phyloP scores from a whole-genome alignment of 2,888 invertebrate genomes.

The Antheraea yamamai region DNA sequence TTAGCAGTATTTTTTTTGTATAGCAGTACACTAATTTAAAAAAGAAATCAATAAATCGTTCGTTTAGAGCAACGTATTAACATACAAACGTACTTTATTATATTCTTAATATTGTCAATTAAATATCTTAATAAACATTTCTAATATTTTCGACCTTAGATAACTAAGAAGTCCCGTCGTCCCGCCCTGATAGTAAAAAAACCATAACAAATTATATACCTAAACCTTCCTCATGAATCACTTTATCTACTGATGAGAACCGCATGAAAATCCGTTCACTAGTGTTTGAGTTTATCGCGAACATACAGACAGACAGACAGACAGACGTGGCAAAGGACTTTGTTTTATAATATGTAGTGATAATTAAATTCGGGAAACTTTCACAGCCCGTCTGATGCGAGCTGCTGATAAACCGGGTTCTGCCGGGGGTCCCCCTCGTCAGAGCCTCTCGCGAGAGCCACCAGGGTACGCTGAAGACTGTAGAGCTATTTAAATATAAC shows the following conservation, averaged over 20 bases:
- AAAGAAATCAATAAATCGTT: background rate
- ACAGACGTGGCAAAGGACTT: too few species aligned
- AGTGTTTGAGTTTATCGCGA: too few species aligned
- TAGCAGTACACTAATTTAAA: background rate
- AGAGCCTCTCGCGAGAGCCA: background rate
- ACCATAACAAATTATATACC: too few species aligned
- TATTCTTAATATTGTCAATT: background rate
- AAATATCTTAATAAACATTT: constrained; percentile 4
- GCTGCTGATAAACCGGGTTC: background rate
- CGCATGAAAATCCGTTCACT: too few species aligned
- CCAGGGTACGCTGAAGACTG: background rate
- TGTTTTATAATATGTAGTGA: too few species aligned
- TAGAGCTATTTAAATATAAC: too few species aligned
- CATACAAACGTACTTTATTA: background rate
- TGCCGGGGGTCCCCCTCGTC: background rate
- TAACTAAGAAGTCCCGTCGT: background rate
- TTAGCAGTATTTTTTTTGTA: background rate
- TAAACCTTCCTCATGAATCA: too few species aligned
- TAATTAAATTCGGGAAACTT: background rate
- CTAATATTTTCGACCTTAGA: background rate
- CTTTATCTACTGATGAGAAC: too few species aligned
- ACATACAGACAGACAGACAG: too few species aligned
- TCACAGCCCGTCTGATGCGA: background rate
- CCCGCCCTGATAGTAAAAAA: too few species aligned
- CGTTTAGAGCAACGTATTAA: background rate